Evolutionary conservation across 2,113 vertebrate genomes (phyloP), one percentile per base, ranked within the genome.

Genomic region (Zootoca vivipara): DNA sequence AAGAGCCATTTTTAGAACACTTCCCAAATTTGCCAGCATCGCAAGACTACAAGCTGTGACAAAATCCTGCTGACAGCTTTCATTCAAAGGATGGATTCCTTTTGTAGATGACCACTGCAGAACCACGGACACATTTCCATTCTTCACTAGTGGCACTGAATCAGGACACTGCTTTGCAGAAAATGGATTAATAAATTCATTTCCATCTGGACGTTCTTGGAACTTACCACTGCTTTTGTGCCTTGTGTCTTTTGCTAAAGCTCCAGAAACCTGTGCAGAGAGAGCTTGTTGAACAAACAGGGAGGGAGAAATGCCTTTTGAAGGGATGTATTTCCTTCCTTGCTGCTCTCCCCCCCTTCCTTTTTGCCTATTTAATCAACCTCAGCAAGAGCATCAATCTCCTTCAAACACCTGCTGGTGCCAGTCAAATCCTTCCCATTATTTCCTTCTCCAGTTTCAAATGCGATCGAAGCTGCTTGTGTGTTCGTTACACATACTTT

Each of bases 281-380:
- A 3, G 94, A 94, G 78, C 91, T 95, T 84, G 96, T 96, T 52
- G 46, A 52, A 52, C 83, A 98, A 93, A 52, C 83, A 98, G 93
- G 91, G 97, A 97, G 93, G 98, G 97, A 95, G 98, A 99, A 78
- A 98, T 98, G 92, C 97, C 97, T 84, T 98, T 97, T 82, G 98
- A 97, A 93, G 98, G 98, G 98, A 52, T 98, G 98, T 64, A 95
- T 96, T 88, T 95, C 93, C 75, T 91, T 92, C 89, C 93, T 97
- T 85, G 94, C 91, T 89, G 87, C 80, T 87, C 84, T 89, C 93
- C 46, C 10, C 46, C 10, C 46, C 46, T 52, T 52, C 46, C 46
- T 52, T 52, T 52, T 3, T 52, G 46, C 12, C 46, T 52, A 2
- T 12, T 52, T 52, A 52, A 52, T 82, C 94, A 82, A 95, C 93